Percentiles rank a stretch among this genome's conserved stretches.
Evolutionary conservation across 2,113 vertebrate species (phyloP).

Genomic region (Tenebrosternarchus preto): DNA sequence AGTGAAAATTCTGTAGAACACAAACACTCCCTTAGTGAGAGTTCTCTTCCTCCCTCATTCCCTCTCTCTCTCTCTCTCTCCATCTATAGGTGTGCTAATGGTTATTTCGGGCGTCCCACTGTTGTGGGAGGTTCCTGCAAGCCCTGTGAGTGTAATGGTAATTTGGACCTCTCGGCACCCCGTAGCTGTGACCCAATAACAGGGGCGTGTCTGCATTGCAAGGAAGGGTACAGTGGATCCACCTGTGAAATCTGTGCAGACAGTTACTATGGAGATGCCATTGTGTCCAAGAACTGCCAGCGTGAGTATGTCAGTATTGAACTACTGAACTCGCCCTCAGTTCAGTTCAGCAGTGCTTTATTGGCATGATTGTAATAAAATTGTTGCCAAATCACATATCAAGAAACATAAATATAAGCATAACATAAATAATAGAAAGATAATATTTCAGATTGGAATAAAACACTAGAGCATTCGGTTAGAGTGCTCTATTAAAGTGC

Average conservation of each 20-base stretch:
- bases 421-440: no score
- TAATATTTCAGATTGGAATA: no score
- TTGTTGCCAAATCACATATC: no score
- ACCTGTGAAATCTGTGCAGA: slow-evolving; percentile 86
- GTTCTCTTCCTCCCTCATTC: not conserved
- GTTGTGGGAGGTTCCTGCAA: slow-evolving; percentile 86
- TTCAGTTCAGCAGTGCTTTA: no score
- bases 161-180: slow-evolving; percentile 86
- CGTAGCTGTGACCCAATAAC: slow-evolving; percentile 91
- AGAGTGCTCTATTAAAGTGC: no score
- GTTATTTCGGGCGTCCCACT: slow-evolving; percentile 86
- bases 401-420: no score
- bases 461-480: no score
- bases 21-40: no score
- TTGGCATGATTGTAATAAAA: no score
- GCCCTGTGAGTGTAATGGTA: slow-evolving; percentile 87
- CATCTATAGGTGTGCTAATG: slow-evolving; percentile 85
- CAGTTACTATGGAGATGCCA: slow-evolving; percentile 90
- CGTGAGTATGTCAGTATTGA: slow-evolving; percentile 76
- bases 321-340: no score
- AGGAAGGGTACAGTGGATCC: slow-evolving; percentile 82
- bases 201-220: slow-evolving; percentile 90
- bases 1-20: no score
- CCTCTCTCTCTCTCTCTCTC: slow-evolving; percentile 4
- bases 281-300: slow-evolving; percentile 85